Evolutionary conservation across 2,888 invertebrate species (phyloP).

Genomic region (Patella ulyssiponensis): DNA sequence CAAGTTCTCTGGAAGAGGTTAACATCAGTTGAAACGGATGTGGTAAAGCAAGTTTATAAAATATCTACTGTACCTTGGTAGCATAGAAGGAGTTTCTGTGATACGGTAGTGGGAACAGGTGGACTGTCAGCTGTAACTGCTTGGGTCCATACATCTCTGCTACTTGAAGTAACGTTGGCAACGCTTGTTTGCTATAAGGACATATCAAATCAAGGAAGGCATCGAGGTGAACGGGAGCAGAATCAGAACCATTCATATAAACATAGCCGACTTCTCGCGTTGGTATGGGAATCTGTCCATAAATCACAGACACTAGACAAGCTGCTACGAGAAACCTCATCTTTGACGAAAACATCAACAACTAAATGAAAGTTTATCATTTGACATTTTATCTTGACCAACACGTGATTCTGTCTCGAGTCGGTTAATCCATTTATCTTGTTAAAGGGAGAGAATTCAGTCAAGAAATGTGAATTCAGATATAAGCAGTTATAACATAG

Average conservation of each 20-base stretch:
- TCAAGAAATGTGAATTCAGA: too few species aligned
- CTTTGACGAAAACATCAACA: too few species aligned
- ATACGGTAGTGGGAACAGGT: conserved; percentile 64
- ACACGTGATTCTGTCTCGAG: too few species aligned
- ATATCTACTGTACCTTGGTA: conserved; percentile 48
- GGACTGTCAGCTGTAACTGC: conserved; percentile 47
- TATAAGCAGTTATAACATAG: too few species aligned
- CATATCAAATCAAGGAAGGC: conserved; percentile 61
- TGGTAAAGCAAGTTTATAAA: too few species aligned
- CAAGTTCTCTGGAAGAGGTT: too few species aligned
- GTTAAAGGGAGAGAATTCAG: too few species aligned
- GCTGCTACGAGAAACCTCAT: too few species aligned
- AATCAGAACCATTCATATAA: conserved; percentile 42
- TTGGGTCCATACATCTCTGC: conserved; percentile 52
- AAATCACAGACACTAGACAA: background rate
- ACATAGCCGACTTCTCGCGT: conserved; percentile 54
- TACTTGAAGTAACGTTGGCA: conserved; percentile 50
- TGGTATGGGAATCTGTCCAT: conserved; percentile 50
- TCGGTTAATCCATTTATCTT: too few species aligned
- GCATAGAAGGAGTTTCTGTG: conserved; percentile 59
- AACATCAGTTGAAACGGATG: too few species aligned
- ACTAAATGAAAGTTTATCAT: too few species aligned
- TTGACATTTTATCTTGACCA: too few species aligned
- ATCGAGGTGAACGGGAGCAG: conserved; percentile 53
- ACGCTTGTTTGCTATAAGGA: conserved; percentile 54